A percentile compares a stretch with the other conserved stretches of the same genome.
Evolutionary conservation across 2,113 vertebrate species (phyloP).

Genomic region (Colaptes auratus): DNA sequence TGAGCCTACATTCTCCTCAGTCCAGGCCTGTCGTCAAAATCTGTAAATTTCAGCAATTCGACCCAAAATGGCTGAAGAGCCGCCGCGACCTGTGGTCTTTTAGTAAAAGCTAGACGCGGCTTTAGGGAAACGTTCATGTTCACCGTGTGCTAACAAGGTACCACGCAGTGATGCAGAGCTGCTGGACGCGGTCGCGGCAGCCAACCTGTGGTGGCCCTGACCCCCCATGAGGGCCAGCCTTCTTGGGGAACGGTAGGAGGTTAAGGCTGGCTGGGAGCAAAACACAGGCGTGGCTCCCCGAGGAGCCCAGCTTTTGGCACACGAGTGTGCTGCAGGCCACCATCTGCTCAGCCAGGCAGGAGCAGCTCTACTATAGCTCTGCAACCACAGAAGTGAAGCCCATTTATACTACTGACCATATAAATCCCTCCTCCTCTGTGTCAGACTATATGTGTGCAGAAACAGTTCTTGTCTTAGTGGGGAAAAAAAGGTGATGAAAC

Average conservation of each 20-base stretch:
- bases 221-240: rapidly evolving
- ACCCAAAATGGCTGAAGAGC: neutral
- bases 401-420: rapidly evolving
- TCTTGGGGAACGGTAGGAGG: neutral
- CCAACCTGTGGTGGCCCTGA: neutral
- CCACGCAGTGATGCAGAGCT: rapidly evolving
- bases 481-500: neutral
- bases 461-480: neutral
- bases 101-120: neutral
- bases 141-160: rapidly evolving
- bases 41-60: neutral
- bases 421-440: neutral
- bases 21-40: neutral
- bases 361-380: neutral
- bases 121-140: rapidly evolving
- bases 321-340: rapidly evolving
- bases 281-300: rapidly evolving
- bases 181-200: neutral
- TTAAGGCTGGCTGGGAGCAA: neutral
- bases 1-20: rapidly evolving
- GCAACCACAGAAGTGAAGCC: neutral
- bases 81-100: rapidly evolving
- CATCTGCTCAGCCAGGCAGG: rapidly evolving
- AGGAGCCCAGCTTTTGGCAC: rapidly evolving
- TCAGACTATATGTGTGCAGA: neutral